Evolutionary conservation across 2,113 vertebrate species (phyloP).

Genomic region (Potamarius usumacintae): DNA sequence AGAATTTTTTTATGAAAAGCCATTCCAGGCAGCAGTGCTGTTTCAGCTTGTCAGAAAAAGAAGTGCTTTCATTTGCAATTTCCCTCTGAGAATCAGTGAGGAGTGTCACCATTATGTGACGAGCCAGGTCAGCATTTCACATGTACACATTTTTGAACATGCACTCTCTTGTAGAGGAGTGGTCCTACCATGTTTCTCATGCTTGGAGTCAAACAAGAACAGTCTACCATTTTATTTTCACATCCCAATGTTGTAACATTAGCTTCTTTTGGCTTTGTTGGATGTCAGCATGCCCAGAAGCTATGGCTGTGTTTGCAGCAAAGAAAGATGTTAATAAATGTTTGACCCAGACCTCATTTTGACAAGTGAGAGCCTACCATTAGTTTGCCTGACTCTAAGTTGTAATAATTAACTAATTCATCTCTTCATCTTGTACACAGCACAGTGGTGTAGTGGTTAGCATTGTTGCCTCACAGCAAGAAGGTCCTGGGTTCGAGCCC

Average conservation of each 20-base stretch:
- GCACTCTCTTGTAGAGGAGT: neutral
- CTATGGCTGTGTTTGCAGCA: neutral
- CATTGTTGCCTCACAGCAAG: too few species aligned
- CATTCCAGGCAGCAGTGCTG: slow-evolving; percentile 30
- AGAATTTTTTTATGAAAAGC: slow-evolving; percentile 24
- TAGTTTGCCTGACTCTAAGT: neutral
- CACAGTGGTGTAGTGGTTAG: too few species aligned
- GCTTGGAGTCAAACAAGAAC: neutral
- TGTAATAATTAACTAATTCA: neutral
- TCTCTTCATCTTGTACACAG: neutral
- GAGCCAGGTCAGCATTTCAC: neutral
- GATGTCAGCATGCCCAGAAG: neutral
- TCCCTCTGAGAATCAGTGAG: neutral
- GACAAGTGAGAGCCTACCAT: neutral
- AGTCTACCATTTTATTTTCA: slow-evolving; percentile 25
- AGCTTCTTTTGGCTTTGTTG: neutral
- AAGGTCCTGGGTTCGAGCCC: too few species aligned
- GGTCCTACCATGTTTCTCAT: neutral
- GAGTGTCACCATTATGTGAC: slow-evolving; percentile 1
- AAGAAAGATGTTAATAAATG: neutral
- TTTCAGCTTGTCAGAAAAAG: slow-evolving; percentile 45
- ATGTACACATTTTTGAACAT: neutral
- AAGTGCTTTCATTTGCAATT: slow-evolving; percentile 40
- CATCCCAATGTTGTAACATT: neutral
- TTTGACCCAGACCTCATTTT: neutral